Percentiles rank a stretch among this genome's conserved stretches.
phyloP scores from a whole-genome alignment of 2,797 vertebrate species.

The Lophius americanus region DNA sequence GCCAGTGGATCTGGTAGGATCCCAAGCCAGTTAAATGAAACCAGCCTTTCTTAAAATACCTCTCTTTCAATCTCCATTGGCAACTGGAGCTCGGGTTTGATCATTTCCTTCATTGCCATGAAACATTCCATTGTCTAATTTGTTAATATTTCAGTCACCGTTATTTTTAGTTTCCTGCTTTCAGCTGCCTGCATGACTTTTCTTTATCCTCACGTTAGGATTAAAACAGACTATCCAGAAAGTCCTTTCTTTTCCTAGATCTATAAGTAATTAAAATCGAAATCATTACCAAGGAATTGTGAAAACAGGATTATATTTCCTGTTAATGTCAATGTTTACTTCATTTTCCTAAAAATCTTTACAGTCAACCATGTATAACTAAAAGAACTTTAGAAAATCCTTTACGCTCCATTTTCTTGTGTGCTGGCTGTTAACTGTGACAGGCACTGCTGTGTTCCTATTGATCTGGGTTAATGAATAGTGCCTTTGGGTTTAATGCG shows the following conservation, averaged over 20 bases:
- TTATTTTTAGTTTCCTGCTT: neutral
- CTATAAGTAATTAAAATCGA: neutral
- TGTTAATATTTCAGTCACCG: no score
- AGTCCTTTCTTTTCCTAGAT: neutral
- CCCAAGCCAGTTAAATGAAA: constrained; percentile 1
- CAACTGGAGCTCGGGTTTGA: neutral
- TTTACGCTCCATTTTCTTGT: neutral
- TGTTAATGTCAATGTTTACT: neutral
- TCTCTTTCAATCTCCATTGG: constrained; percentile 5
- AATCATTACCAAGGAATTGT: neutral
- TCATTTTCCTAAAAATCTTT: neutral
- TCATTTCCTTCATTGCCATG: no score
- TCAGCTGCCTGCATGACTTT: constrained; percentile 13
- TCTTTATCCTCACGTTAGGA: constrained; percentile 13
- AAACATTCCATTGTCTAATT: neutral
- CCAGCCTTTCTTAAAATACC: constrained; percentile 5
- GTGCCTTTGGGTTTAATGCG: constrained; percentile 30
- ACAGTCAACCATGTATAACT: neutral
- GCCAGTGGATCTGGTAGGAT: constrained; percentile 12
- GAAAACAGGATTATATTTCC: no score
- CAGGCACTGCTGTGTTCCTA: constrained; percentile 6
- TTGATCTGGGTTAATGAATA: constrained; percentile 45
- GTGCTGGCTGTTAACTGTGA: constrained; percentile 3
- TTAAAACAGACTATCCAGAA: constrained; percentile 6
- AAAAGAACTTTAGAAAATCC: neutral